Evolutionary conservation across 2,797 vertebrate genomes (phyloP), one percentile per base, ranked within the genome.

Genomic region (Acanthurus leucopareius): DNA sequence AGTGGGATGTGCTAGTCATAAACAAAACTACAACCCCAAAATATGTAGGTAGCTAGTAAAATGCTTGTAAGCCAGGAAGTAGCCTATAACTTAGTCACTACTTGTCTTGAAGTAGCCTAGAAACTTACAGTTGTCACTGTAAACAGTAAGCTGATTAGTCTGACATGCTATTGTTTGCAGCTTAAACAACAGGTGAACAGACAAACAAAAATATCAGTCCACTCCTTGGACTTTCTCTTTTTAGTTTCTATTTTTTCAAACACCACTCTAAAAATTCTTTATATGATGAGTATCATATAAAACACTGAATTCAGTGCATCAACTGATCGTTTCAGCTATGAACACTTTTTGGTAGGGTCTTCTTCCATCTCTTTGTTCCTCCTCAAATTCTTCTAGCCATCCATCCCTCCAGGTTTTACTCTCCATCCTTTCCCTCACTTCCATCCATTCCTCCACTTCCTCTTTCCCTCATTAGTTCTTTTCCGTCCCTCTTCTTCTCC

Each of bases 361-460:
- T 42, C 20, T 42, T 25, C 17, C 15, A 9, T 58, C 38, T 52
- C 53, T 49, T 45, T 77, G 10, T 49, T 52, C 62, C 38, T 19
- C 44, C 45, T 20, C 52, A 60, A 7, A 9, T 35, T 32, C 38
- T n/a, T 68, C 13, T 17, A 35, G 32, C 20, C 4, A 0, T 66
- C 51, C 28, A 22, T 53, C 42, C 25, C 14, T 47, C 54, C 49
- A 45, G 22, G 4, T 69, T 48, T 40, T 13, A 38, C 62, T 40
- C 28, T 60, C 42, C 45, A 20, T 69, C 58, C 19, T 60, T 72
- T 48, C 67, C 64, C 53, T 58, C 72, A 13, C 58, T 52, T 28
- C 22, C 13, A 17, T 56, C 2, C 22, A 35, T 13, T 15, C 9
- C 4, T 60, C 45, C 9, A 3, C 38, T 63, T 6, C 57, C 40